A percentile compares a stretch with the other conserved stretches of the same genome.
Conservation (phyloP, 2,888 invertebrate species). For the Neoascia interrupta region DNA sequence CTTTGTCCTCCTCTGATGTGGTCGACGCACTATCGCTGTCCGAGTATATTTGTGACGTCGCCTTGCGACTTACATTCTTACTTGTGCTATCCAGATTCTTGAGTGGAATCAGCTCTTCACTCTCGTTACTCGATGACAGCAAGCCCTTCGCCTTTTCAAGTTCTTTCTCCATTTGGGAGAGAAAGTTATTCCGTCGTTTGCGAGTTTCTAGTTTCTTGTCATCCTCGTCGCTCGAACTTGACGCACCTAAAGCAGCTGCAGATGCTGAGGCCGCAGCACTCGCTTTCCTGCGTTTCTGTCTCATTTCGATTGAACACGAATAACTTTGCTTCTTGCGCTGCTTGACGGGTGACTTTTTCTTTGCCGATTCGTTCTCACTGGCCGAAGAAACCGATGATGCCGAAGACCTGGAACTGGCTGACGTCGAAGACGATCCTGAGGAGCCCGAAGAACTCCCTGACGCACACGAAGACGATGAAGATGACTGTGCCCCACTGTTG, state of each 20-base stretch:
- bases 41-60: constrained; percentile 89
- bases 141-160: constrained; percentile 83
- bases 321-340: constrained; percentile 75
- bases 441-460: constrained; percentile 72
- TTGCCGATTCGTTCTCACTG: constrained; percentile 61
- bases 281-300: constrained; percentile 74
- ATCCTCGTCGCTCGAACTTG: constrained; percentile 73
- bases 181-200: constrained; percentile 71
- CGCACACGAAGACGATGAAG: constrained; percentile 71
- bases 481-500: constrained; percentile 74
- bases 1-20: constrained; percentile 71
- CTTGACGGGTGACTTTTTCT: constrained; percentile 48
- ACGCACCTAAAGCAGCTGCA: constrained; percentile 70
- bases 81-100: constrained; percentile 71
- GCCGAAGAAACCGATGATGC: constrained; percentile 71
- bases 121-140: constrained; percentile 90
- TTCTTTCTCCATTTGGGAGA: constrained; percentile 85
- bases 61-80: constrained; percentile 75
- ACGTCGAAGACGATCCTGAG: constrained; percentile 71
- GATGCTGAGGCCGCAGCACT: constrained; percentile 70
- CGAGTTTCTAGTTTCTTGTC: constrained; percentile 48
- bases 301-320: constrained; percentile 74
- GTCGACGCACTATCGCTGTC: constrained; percentile 82
- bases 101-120: constrained; percentile 88
- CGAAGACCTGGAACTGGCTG: constrained; percentile 63